phyloP scores from a whole-genome alignment of 1,140 invertebrate species.

The Vollenhovia emeryi region DNA sequence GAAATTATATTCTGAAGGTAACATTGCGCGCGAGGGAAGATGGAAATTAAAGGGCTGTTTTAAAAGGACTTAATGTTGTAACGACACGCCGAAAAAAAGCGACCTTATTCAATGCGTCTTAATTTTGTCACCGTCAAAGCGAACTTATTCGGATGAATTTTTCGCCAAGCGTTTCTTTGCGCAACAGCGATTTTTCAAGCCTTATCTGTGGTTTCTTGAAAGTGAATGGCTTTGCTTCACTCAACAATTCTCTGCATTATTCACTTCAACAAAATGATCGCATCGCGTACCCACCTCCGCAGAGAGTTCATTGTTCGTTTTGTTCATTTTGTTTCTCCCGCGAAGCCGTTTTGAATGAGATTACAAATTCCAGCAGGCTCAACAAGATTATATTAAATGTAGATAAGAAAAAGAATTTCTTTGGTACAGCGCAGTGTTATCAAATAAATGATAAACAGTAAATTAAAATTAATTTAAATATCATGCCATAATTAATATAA shows the following conservation, averaged over 20 bases:
- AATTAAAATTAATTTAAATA: not conserved
- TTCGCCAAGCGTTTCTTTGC: not conserved
- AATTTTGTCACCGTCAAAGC: not conserved
- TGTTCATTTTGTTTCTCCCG: not conserved
- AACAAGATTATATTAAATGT: not conserved
- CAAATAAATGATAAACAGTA: not conserved
- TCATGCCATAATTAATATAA: not conserved
- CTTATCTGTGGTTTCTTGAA: constrained; percentile 16
- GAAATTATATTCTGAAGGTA: constrained; percentile 1
- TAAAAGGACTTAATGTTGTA: not conserved
- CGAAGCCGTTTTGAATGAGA: not conserved
- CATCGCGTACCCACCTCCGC: no score
- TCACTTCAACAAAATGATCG: not conserved
- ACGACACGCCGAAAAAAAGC: not conserved
- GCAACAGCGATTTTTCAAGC: constrained; percentile 18
- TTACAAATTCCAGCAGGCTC: not conserved
- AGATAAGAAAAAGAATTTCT: not conserved
- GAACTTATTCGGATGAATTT: not conserved
- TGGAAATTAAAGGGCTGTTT: not conserved
- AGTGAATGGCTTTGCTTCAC: no score
- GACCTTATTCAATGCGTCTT: constrained; percentile 1
- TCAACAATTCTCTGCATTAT: constrained; percentile 19
- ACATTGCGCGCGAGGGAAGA: not conserved
- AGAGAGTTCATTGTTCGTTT: constrained; percentile 18
- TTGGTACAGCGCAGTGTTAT: not conserved